Evolutionary conservation across 2,113 vertebrate species (phyloP), one percentile per base, ranked within the genome.

Genomic region (Apodemus sylvaticus): DNA sequence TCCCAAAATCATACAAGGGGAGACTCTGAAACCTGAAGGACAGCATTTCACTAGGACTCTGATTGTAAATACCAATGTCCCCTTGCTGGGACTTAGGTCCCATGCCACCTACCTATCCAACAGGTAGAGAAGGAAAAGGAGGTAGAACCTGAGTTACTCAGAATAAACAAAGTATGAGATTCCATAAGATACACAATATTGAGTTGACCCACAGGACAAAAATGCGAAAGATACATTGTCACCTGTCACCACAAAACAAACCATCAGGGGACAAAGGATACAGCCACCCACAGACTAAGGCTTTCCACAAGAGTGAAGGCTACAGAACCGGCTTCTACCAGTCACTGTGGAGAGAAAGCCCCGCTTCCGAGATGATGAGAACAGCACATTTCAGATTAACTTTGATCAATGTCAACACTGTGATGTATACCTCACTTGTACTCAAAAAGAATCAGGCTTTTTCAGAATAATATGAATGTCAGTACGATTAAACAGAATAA

Each of bases 371-470:
- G 9, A 71, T 31, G 2, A 36, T 77, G 93, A 79, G 48, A 64
- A 92, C 77, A 22, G 34, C 36, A 26, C 7, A 45, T 16, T 86
- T 74, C 60, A 71, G 34, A 86, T 58, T 87, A 90, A 88, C 77
- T 83, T 90, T 89, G 48, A 94, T 34, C 12, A 91, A 42, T 2
- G 76, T 22, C 42, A 19, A 36, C 36, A 95, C 76, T 64, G 36
- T 36, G n/a, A 90, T 31, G n/a, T 36, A 76, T 1, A 83, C 31
- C 39, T 89, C 81, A 55, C 39, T 64, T 89, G 48, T 2, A 89
- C 39, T 73, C 86, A 89, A 93, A 95, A 22, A 96, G 8, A 94
- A 68, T 58, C 66, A 96, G 66, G 55, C 53, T 89, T 81, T 79
- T 60, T 48, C 7, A 34, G 79, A 83, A 83, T 58, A 53, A 53